phyloP scores from a whole-genome alignment of 2,797 vertebrate species.

The Picus viridis region DNA sequence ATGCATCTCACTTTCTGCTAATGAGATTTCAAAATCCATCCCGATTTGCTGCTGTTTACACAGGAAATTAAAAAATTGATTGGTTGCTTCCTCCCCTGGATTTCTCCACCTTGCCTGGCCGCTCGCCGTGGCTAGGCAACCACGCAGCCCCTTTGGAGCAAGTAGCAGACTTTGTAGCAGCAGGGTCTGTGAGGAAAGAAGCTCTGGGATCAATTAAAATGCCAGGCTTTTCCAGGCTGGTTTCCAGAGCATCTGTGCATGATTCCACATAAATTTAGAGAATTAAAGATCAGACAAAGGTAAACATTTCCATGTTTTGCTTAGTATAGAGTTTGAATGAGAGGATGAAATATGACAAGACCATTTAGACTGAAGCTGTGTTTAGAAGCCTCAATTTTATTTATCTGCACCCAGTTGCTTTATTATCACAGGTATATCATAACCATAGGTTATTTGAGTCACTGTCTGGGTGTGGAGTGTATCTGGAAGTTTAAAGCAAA shows the following conservation, averaged over 20 bases:
- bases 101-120: slow-evolving; percentile 70
- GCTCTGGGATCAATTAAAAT: slow-evolving; percentile 87
- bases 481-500: background rate
- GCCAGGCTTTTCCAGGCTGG: slow-evolving; percentile 80
- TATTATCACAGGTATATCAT: slow-evolving; percentile 64
- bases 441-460: slow-evolving; percentile 56
- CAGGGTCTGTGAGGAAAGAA: slow-evolving; percentile 72
- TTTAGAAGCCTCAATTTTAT: slow-evolving; percentile 64
- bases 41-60: slow-evolving; percentile 72
- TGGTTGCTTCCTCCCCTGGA: slow-evolving; percentile 72
- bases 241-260: slow-evolving; percentile 83
- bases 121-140: slow-evolving; percentile 75
- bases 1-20: slow-evolving; percentile 42
- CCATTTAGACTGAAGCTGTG: slow-evolving; percentile 42
- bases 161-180: slow-evolving; percentile 73
- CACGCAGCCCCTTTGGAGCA: slow-evolving; percentile 57
- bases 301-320: slow-evolving; percentile 78
- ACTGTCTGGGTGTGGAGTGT: background rate
- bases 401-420: slow-evolving; percentile 63
- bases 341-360: slow-evolving; percentile 59
- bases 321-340: slow-evolving; percentile 75
- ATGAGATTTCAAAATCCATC: slow-evolving; percentile 71
- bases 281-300: slow-evolving; percentile 81
- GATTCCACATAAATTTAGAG: slow-evolving; percentile 81
- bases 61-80: slow-evolving; percentile 79